A percentile compares a stretch with the other conserved stretches of the same genome.
phyloP scores from a whole-genome alignment of 2,888 invertebrate species.

The Caenorhabditis afra region DNA sequence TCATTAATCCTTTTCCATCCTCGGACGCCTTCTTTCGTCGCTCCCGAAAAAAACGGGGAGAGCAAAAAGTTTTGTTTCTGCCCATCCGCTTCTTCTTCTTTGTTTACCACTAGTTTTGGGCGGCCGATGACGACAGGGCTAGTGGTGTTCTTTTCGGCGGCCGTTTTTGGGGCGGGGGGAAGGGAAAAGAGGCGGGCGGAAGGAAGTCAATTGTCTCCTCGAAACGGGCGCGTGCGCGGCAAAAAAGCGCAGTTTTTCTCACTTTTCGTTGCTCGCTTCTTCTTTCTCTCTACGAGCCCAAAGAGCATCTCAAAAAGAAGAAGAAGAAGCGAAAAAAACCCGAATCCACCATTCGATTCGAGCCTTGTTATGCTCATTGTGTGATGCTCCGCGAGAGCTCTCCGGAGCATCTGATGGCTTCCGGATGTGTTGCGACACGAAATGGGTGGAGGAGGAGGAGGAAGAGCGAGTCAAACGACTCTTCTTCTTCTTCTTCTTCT shows the following conservation, averaged over 20 bases:
- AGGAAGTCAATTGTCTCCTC: constrained; percentile 54
- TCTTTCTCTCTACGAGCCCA: constrained; percentile 7
- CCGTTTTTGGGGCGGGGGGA: constrained; percentile 7
- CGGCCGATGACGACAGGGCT: constrained; percentile 34
- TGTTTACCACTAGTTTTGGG: constrained; percentile 4
- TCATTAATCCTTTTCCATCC: constrained; percentile 26
- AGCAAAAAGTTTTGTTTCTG: constrained; percentile 34
- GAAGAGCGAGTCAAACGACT: constrained; percentile 9
- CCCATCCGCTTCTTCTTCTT: constrained; percentile 7
- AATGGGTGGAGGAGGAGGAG: neutral
- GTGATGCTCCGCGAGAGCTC: constrained; percentile 1
- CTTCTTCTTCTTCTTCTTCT: neutral
- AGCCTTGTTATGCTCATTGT: constrained; percentile 1
- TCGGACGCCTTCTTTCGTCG: neutral
- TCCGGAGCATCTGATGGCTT: constrained; percentile 20
- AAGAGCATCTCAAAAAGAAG: constrained; percentile 18
- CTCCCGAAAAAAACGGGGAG: constrained; percentile 1
- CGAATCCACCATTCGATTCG: too few species aligned
- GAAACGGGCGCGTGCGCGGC: too few species aligned
- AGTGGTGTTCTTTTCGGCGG: constrained; percentile 26
- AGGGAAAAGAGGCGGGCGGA: constrained; percentile 36
- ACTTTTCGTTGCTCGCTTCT: constrained; percentile 14
- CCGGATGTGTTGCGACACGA: constrained; percentile 34
- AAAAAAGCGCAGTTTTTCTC: constrained; percentile 20
- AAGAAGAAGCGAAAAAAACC: constrained; percentile 3